Evolutionary conservation across 2,888 invertebrate genomes (phyloP), one percentile per base, ranked within the genome.

Genomic region (Eumacrocentrus americanus): DNA sequence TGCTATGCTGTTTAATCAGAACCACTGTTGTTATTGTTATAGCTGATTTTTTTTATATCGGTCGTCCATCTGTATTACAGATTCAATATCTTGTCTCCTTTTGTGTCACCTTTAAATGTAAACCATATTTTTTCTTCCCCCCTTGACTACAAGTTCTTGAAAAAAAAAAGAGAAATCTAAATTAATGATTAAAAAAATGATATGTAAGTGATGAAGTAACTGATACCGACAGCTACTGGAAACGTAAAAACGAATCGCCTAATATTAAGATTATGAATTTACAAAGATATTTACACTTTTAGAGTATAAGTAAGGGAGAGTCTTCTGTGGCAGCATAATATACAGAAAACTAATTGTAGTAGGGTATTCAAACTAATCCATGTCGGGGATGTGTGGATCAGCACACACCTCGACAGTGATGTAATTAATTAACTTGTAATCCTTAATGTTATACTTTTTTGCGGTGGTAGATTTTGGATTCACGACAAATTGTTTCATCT

Each of bases 121-220:
- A 25, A 25, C 14, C n/a, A 16, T 35, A 34, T 3, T 16, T 34
- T 3, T n/a, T 11, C 34, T 25, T 53, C 69, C 73, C 76, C 78
- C 78, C 79, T 79, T 79, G 79, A 79, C 79, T 79, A 74, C 77
- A 79, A 79, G 78, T 79, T 79, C 70, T 73, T 69, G 61, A 72
- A 7, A 68, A 67, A 60, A 57, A 60, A 58, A 66, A 56, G 22
- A 60, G 62, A 51, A 51, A 62, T 63, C 60, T 58, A 62, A 59
- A 64, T 60, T 65, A 58, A 65, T 58, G 14, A 56, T 63, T 38
- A 51, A 58, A 60, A 53, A 63, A 63, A 61, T 50, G 55, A 52
- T 60, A 62, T 59, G 53, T 62, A 63, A 57, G 48, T 63, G 62
- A 63, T 62, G 62, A 61, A 56, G 56, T 58, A 61, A 64, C 66